These are phyloP conservation scores for Perizoma flavofasciatum DNA, from an alignment of 2,888 invertebrate genomes.

Conservation along the genomic window DNA sequence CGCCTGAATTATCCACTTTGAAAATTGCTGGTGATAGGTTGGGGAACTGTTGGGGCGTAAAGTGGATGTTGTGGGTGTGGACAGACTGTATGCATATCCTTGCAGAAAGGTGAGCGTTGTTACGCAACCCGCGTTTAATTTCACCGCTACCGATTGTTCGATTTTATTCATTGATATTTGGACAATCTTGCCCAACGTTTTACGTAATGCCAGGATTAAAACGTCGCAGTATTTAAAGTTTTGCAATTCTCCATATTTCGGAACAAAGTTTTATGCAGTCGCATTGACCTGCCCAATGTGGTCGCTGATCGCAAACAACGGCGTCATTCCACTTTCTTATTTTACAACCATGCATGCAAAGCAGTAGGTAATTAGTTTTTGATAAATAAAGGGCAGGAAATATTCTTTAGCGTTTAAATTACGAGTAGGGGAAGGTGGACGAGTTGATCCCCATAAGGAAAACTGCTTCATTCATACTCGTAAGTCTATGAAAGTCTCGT, in stretches of 20 bases:
- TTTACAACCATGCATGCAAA: constrained; percentile 47
- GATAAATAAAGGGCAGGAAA: constrained; percentile 45
- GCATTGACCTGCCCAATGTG: constrained; percentile 50
- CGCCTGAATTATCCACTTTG: constrained; percentile 5
- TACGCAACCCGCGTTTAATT: constrained; percentile 63
- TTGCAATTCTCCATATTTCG: constrained; percentile 74
- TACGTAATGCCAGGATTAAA: constrained; percentile 77
- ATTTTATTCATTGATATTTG: constrained; percentile 68
- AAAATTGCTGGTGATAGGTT: constrained; percentile 4
- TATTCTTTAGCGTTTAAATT: constrained; percentile 37
- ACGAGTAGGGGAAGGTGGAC: constrained; percentile 1
- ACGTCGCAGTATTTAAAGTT: constrained; percentile 61
- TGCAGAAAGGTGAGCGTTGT: constrained; percentile 54
- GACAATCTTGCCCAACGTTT: constrained; percentile 71
- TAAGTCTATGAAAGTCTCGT: no score
- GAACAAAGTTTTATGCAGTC: constrained; percentile 62
- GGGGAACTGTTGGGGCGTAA: neutral
- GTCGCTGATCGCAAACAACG: constrained; percentile 39
- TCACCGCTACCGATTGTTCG: constrained; percentile 56
- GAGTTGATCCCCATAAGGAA: no score
- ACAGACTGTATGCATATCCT: constrained; percentile 47
- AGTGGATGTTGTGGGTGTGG: constrained; percentile 6
- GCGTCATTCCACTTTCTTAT: constrained; percentile 64
- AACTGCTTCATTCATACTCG: no score
- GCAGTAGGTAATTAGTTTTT: constrained; percentile 43